A percentile compares a stretch with the other conserved stretches of the same genome.
These are phyloP conservation scores for Sebastiscus albofasciatus DNA, from an alignment of 2,797 vertebrate species.

Conservation along the genomic window DNA sequence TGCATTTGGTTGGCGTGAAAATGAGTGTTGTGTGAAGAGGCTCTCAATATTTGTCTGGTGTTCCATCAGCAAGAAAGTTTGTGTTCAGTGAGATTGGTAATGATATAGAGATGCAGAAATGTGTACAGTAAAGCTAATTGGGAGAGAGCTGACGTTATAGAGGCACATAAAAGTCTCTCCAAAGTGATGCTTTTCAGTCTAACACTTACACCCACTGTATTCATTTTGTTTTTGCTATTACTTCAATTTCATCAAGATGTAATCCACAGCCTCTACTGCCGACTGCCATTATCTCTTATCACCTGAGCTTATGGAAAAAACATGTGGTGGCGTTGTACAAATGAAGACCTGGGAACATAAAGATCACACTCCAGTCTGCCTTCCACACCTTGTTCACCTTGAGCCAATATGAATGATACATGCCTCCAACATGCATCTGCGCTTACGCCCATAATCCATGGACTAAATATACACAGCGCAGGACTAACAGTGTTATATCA, in stretches of 20 bases:
- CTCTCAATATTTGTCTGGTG: slow-evolving; percentile 35
- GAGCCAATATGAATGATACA: slow-evolving; percentile 51
- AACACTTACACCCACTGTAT: not conserved
- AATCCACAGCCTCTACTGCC: not conserved
- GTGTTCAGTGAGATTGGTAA: slow-evolving; percentile 9
- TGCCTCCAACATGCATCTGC: not conserved
- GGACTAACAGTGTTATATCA: slow-evolving; percentile 31
- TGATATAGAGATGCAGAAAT: slow-evolving; percentile 24
- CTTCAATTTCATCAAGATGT: not conserved
- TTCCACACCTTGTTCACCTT: slow-evolving; percentile 37
- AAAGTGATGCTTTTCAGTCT: not conserved
- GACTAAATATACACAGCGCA: slow-evolving; percentile 47
- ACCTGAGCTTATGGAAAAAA: not conserved
- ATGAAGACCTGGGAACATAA: not conserved
- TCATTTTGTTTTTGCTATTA: not conserved
- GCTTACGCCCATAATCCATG: slow-evolving; percentile 19
- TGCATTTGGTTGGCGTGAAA: slow-evolving; percentile 38
- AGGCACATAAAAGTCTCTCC: not conserved
- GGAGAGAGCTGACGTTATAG: not conserved
- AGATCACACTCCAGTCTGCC: not conserved
- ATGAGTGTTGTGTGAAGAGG: slow-evolving; percentile 44
- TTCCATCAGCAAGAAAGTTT: slow-evolving; percentile 42
- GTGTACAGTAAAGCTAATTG: slow-evolving; percentile 6
- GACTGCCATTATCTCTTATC: not conserved
- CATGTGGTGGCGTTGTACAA: not conserved